A percentile compares a stretch with the other conserved stretches of the same genome.
phyloP scores from a whole-genome alignment of 1,140 invertebrate genomes.

The Brachionus manjavacas region DNA sequence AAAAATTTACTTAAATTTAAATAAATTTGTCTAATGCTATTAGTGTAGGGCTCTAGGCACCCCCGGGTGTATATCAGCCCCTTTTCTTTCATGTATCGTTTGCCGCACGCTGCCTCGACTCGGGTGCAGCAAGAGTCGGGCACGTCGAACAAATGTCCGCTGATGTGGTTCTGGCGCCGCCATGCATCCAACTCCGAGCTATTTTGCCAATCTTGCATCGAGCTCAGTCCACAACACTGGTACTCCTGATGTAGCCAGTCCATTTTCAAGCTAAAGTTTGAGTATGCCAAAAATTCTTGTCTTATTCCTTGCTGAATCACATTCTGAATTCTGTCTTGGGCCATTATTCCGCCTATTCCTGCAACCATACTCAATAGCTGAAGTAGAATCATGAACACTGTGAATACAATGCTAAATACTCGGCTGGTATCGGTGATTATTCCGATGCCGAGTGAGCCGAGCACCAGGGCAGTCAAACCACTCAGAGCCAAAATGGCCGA shows the following conservation, averaged over 20 bases:
- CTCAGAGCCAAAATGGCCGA: neutral
- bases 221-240: neutral
- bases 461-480: neutral
- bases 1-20: slow-evolving; percentile 32
- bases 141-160: neutral
- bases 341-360: neutral
- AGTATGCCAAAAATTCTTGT: neutral
- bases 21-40: neutral
- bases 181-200: neutral
- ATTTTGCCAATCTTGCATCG: neutral
- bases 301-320: neutral
- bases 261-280: neutral
- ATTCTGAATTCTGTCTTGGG: neutral
- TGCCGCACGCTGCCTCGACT: neutral
- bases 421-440: neutral
- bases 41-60: neutral
- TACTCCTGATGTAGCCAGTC: neutral
- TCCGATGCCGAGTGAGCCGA: neutral
- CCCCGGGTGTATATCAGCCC: neutral
- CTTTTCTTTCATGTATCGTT: neutral
- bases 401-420: neutral
- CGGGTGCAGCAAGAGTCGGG: neutral
- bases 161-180: neutral
- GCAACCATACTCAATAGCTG: neutral
- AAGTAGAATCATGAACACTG: neutral